Base-by-base conservation (phyloP, 2,888 invertebrate genomes). In the Halocaridina rubra region DNA sequence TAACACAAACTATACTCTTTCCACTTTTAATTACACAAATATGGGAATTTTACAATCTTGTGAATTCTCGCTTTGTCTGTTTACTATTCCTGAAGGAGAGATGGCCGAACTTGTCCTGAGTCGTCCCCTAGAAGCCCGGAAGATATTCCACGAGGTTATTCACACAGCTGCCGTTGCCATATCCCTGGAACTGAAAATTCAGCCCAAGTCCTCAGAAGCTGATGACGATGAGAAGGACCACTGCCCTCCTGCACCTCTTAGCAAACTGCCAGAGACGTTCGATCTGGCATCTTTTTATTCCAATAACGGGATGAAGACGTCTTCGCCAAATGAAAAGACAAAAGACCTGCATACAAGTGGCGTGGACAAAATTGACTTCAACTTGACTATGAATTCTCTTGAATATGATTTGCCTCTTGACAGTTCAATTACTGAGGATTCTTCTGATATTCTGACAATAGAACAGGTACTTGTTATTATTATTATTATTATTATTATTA, bases 81-180 rank as follows among this genome's bases (percentile, higher is more conserved):
- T n/a, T n/a, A 24, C 13, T 67, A n/a, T 2, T 29, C 5, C n/a
- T 8, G 30, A 59, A 82, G 82, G 71, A 46, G 39, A 27, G 32
- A 39, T 82, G 5, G 82, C 77, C 16, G 29, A 32, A 8, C 27
- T 77, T 16, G 82, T 82, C 27, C 22, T 82, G 77, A 46, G 39
- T 10, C 22, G 46, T 10, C 82, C 82, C 10, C 16, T 77, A 30
- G 27, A 69, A 22, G 82, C 82, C 8, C 82, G 77, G 46, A 46
- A 61, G 33, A 30, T 82, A 24, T 82, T 82, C 72, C 82, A 82
- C 16, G 57, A 71, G 1, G 61, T 82, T 7, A 13, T 82, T 1
- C 71, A 82, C n/a, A 39, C 77, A 10, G 77, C 77, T 4, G 61
- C 82, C 1, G 71, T 82, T 2, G 77, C 82, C 77, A 78, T 71